Percentiles rank a stretch among this genome's conserved stretches.
Conservation (phyloP, 2,888 invertebrate genomes). For the Athetis lepigone region DNA sequence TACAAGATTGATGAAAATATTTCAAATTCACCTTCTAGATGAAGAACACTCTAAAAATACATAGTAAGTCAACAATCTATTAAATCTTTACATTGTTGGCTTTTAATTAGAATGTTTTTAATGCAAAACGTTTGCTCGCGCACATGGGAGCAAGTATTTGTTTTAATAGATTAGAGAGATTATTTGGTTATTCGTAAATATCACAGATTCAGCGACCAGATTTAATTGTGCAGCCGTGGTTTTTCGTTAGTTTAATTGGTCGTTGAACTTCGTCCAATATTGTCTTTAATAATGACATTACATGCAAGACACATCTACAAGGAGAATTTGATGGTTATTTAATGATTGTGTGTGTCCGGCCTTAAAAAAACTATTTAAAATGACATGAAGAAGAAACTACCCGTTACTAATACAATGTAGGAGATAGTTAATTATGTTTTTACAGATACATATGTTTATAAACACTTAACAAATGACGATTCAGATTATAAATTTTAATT, state of each 20-base stretch:
- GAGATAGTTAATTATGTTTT: neutral
- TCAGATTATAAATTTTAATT: neutral
- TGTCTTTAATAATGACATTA: neutral
- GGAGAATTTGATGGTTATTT: slow-evolving; percentile 40
- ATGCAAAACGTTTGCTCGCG: no score
- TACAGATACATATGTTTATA: neutral
- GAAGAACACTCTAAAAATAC: neutral
- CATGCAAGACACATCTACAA: slow-evolving; percentile 41
- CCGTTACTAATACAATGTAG: neutral
- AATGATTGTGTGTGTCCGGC: slow-evolving; percentile 6
- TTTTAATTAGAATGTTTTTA: no score
- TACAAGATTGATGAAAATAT: slow-evolving; percentile 32
- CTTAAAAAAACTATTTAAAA: slow-evolving; percentile 14
- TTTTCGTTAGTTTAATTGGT: slow-evolving; percentile 38
- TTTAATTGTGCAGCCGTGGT: neutral
- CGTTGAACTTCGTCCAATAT: neutral
- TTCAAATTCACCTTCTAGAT: slow-evolving; percentile 46
- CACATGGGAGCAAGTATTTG: no score
- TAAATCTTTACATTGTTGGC: no score
- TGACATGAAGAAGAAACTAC: neutral
- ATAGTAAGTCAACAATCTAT: no score
- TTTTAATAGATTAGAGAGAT: no score
- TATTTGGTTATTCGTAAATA: neutral
- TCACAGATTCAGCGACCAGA: slow-evolving; percentile 6
- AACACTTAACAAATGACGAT: slow-evolving; percentile 21